Evolutionary conservation across 2,888 invertebrate genomes (phyloP).

Genomic region (Heliconius charithonia): DNA sequence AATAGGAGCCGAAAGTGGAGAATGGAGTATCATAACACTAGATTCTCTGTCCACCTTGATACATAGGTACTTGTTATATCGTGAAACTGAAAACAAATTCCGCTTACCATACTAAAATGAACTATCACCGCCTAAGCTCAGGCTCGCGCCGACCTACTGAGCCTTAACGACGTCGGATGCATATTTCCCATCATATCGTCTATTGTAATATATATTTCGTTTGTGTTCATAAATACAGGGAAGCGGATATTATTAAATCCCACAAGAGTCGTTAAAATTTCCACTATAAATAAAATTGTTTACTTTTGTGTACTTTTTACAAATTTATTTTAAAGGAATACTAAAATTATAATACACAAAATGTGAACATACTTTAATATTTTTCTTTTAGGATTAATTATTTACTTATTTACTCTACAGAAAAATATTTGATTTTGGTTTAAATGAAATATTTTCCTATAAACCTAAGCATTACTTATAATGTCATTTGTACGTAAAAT

Average conservation of each 20-base stretch:
- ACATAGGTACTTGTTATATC: too few species aligned
- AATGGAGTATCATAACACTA: too few species aligned
- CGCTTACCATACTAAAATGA: too few species aligned
- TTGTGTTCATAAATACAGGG: neutral
- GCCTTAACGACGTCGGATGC: neutral
- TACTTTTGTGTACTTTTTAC: constrained; percentile 3
- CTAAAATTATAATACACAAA: neutral
- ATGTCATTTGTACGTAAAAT: neutral
- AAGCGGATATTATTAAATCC: constrained; percentile 6
- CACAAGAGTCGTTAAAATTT: constrained; percentile 4
- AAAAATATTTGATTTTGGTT: neutral
- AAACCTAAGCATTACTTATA: too few species aligned
- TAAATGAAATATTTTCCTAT: too few species aligned
- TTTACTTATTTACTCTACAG: neutral
- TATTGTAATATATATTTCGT: neutral
- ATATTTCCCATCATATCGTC: neutral
- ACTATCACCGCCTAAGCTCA: too few species aligned
- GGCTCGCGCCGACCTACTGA: neutral
- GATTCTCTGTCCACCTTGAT: too few species aligned
- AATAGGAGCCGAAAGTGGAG: too few species aligned
- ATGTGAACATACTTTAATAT: too few species aligned
- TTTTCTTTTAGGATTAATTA: neutral
- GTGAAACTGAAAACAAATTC: neutral
- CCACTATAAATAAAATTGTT: neutral
- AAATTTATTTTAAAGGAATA: neutral